Evolutionary conservation across 2,888 invertebrate genomes (phyloP), one percentile per base, ranked within the genome.

Genomic region (Chelonus formosanus): DNA sequence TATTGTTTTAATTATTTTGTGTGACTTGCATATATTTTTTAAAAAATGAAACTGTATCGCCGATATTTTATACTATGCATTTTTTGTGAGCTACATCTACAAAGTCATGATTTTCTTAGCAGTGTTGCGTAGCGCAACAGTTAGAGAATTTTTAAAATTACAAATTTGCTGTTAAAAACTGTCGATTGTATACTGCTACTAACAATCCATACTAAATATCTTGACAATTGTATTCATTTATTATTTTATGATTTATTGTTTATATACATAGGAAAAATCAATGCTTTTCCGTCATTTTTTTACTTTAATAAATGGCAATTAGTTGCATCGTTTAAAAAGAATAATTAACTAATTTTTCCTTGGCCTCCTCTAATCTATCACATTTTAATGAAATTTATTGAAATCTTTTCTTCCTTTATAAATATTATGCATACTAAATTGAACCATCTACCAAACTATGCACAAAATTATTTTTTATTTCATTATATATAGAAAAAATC

Each of bases 211-310:
- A 55, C 63, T 64, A 67, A 66, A 65, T 64, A 70, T 71, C 67
- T 59, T 57, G 53, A 65, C 65, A 63, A 67, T 57, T 45, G 7
- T n/a, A 5, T 48, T 60, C 40, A 6, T 40, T 50, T 50, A 36
- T 48, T 50, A 45, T 45, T 48, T 10, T 47, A 34, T 45, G 4
- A 35, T 70, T 71, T 56, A 65, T 72, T 67, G 70, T 69, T 68
- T 72, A 72, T 74, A 70, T 73, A 73, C 71, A 73, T 55, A 68
- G 65, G 69, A 67, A 56, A 68, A 64, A 63, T 71, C 58, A 69
- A 67, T 61, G 64, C 20, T 68, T 57, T 35, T 35, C 50, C 52
- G 10, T 58, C 60, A 40, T 61, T 63, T 50, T 32, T 32, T n/a
- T n/a, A n/a, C n/a, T 60, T 10, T 53, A 32, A 57, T 54, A 59